Conservation (phyloP, 2,797 vertebrate species). For the Chelidonichthys spinosus region DNA sequence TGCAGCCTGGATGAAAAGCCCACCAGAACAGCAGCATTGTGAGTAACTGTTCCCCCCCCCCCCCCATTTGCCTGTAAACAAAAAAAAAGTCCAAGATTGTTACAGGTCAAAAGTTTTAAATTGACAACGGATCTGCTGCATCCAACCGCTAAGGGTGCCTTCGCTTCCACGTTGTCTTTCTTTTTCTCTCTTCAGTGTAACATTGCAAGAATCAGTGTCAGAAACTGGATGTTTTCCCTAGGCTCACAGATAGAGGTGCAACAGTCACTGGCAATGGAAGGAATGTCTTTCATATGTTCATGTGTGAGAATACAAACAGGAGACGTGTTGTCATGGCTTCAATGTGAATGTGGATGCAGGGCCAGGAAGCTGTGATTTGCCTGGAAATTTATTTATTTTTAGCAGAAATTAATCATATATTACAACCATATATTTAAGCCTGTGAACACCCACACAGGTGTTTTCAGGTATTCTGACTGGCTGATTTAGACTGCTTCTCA, state of each 20-base stretch:
- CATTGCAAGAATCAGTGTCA: background rate
- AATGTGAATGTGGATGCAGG: background rate
- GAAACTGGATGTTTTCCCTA: background rate
- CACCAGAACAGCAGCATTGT: background rate
- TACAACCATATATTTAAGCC: background rate
- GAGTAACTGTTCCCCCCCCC: constrained; percentile 1
- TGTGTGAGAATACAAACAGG: background rate
- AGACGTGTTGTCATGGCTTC: background rate
- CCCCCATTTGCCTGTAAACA: background rate
- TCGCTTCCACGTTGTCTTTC: background rate
- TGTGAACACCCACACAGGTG: background rate
- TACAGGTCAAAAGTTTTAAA: background rate
- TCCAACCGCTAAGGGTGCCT: background rate
- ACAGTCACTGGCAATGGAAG: background rate
- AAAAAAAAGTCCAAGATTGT: background rate
- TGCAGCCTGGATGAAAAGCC: background rate
- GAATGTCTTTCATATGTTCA: background rate
- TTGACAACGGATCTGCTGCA: background rate
- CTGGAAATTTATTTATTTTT: background rate
- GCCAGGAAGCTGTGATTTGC: background rate
- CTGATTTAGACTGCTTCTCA: background rate
- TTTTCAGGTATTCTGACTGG: background rate
- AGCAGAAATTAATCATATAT: background rate
- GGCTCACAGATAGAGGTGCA: background rate
- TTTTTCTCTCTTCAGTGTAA: background rate